Evolutionary conservation across 2,888 invertebrate species (phyloP).

Genomic region (Diaphora mendica): DNA sequence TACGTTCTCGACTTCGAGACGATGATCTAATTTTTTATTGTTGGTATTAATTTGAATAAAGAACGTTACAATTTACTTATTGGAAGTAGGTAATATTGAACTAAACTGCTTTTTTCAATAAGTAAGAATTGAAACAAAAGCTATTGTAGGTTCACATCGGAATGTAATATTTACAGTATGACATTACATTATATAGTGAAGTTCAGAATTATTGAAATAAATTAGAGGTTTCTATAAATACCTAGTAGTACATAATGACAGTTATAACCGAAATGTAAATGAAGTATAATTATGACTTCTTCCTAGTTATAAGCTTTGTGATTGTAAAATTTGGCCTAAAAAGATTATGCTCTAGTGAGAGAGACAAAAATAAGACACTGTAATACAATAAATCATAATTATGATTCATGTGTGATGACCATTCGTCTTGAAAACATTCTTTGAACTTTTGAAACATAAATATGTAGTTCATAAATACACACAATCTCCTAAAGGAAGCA

Average conservation of each 20-base stretch:
- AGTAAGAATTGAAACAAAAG: not conserved
- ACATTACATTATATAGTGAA: not conserved
- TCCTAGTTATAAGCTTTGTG: not conserved
- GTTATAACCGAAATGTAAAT: not conserved
- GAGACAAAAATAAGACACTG: not conserved
- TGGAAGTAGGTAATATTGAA: not conserved
- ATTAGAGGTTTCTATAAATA: not conserved
- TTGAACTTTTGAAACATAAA: not conserved
- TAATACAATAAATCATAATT: not conserved
- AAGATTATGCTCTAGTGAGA: not conserved
- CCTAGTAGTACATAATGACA: not conserved
- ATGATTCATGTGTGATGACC: not conserved
- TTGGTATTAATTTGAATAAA: not conserved
- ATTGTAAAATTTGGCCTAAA: not conserved
- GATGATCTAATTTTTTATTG: not conserved
- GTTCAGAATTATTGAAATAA: not conserved
- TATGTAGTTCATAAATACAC: not conserved
- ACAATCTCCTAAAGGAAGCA: not conserved
- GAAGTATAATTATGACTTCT: not conserved
- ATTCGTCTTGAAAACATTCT: not conserved
- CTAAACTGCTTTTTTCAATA: not conserved
- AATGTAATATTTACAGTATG: not conserved
- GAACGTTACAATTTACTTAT: not conserved
- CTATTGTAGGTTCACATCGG: not conserved
- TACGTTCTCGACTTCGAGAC: conserved; percentile 40